Conservation (phyloP, 2,113 vertebrate species). For the Physeter macrocephalus region DNA sequence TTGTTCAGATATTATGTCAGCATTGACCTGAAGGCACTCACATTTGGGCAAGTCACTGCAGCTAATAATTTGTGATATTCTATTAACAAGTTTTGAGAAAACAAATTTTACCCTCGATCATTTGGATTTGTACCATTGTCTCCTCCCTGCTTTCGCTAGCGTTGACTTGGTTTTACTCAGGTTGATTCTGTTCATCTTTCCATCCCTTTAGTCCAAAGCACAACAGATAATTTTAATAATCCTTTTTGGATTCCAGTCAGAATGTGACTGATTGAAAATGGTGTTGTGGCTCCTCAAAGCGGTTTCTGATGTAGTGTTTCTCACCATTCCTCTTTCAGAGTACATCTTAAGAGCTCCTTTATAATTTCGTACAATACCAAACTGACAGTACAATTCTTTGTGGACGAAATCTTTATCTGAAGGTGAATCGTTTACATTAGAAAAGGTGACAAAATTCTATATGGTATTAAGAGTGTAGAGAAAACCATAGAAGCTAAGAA, state of each 20-base stretch:
- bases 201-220: neutral
- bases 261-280: neutral
- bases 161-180: neutral
- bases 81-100: slow-evolving; percentile 49
- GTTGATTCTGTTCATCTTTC: too few species aligned
- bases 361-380: neutral
- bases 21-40: slow-evolving; percentile 64
- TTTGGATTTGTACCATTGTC: neutral
- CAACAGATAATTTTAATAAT: neutral
- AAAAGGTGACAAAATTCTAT: neutral
- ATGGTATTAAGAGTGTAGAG: neutral
- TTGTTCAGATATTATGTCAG: neutral
- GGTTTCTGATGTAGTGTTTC: neutral
- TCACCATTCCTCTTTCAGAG: neutral
- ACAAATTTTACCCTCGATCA: slow-evolving; percentile 26
- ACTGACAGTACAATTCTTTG: neutral
- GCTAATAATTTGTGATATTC: slow-evolving; percentile 64
- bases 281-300: neutral
- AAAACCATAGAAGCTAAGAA: neutral
- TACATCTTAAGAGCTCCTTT: neutral
- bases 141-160: neutral
- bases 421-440: too few species aligned
- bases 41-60: slow-evolving; percentile 66
- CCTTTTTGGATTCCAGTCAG: neutral
- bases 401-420: neutral